Conservation (phyloP, 1,140 invertebrate genomes). For the Brachionus rotundiformis region DNA sequence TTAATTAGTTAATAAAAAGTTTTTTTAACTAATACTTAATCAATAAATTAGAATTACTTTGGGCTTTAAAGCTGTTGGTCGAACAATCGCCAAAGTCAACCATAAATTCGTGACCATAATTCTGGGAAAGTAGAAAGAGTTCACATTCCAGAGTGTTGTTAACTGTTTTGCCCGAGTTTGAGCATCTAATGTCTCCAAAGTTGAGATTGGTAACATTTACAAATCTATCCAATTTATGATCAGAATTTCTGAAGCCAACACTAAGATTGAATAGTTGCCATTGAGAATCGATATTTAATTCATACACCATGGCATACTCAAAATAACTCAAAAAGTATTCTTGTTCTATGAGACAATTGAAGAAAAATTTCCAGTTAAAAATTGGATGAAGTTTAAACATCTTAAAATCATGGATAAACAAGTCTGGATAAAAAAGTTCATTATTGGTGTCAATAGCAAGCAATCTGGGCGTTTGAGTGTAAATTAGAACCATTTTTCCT, state of each 20-base stretch:
- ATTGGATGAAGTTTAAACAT: neutral
- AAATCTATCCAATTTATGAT: neutral
- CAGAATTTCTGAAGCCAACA: neutral
- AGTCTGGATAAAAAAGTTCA: neutral
- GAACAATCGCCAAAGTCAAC: neutral
- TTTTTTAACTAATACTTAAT: too few species aligned
- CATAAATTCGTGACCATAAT: neutral
- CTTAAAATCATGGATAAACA: neutral
- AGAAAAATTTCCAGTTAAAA: neutral
- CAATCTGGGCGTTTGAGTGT: neutral
- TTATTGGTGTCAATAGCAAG: neutral
- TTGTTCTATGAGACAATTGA: neutral
- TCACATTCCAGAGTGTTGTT: constrained; percentile 1
- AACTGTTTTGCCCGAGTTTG: neutral
- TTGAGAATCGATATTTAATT: neutral
- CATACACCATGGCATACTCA: neutral
- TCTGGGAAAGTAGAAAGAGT: neutral
- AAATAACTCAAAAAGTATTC: neutral
- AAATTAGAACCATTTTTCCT: neutral
- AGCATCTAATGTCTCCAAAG: constrained; percentile 8
- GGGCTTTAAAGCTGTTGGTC: neutral
- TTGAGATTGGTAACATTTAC: neutral
- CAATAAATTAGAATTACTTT: neutral
- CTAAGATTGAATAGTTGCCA: neutral
- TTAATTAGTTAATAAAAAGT: too few species aligned